A percentile compares a stretch with the other conserved stretches of the same genome.
phyloP scores from a whole-genome alignment of 2,888 invertebrate genomes.

The Nemapogon koenigi region DNA sequence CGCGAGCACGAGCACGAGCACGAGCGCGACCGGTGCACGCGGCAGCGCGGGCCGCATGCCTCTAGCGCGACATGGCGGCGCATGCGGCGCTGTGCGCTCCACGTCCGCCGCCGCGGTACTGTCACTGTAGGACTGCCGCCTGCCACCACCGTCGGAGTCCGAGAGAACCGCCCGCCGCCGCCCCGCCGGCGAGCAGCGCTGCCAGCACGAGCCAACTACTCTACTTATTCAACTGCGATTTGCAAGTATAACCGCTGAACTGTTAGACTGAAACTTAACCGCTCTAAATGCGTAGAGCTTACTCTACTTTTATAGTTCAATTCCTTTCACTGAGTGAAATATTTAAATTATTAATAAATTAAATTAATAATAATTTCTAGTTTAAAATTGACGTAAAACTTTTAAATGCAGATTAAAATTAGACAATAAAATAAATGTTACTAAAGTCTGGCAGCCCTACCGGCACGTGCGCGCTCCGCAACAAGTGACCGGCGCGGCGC shows the following conservation, averaged over 20 bases:
- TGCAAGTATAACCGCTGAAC: too few species aligned
- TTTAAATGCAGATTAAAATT: too few species aligned
- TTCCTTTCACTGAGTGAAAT: too few species aligned
- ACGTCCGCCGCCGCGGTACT: constrained; percentile 28
- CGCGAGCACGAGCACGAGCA: constrained; percentile 56
- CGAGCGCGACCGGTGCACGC: constrained; percentile 55
- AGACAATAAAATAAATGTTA: too few species aligned
- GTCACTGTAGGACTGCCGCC: constrained; percentile 16
- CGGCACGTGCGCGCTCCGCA: constrained; percentile 16
- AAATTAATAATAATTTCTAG: too few species aligned
- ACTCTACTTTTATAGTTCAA: too few species aligned
- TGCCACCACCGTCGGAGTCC: constrained; percentile 22
- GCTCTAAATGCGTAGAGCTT: too few species aligned
- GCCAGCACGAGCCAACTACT: too few species aligned
- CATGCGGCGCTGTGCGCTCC: constrained; percentile 26
- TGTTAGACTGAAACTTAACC: too few species aligned
- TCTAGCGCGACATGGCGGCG: constrained; percentile 49
- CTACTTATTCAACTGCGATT: too few species aligned
- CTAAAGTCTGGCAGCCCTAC: neutral
- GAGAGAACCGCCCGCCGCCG: neutral
- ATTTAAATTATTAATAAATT: too few species aligned
- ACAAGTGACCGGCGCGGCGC: constrained; percentile 22
- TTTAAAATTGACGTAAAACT: too few species aligned
- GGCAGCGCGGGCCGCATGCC: constrained; percentile 53
- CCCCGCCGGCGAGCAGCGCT: constrained; percentile 14